phyloP scores from a whole-genome alignment of 2,113 vertebrate species.

The Kryptolebias marmoratus region DNA sequence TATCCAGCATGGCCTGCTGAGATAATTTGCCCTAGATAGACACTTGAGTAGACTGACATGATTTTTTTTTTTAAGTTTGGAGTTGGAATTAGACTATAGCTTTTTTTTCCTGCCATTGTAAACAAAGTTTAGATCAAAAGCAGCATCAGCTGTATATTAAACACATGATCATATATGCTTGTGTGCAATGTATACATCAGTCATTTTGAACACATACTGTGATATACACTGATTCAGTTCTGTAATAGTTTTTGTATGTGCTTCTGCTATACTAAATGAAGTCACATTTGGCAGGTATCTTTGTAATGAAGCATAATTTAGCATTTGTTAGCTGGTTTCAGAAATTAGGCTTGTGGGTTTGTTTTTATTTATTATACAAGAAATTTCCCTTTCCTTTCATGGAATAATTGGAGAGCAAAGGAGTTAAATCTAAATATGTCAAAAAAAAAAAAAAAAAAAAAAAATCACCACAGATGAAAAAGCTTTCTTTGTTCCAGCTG shows the following conservation, averaged over 20 bases:
- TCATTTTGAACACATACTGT: no score
- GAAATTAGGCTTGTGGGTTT: neutral
- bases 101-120: conserved; percentile 35
- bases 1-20: conserved; percentile 34
- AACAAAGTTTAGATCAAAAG: conserved; percentile 6
- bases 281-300: neutral
- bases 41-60: conserved; percentile 32
- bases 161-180: no score
- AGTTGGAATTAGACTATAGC: conserved; percentile 15
- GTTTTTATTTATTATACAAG: neutral
- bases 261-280: neutral
- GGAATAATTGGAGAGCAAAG: neutral
- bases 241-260: neutral
- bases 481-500: conserved; percentile 63
- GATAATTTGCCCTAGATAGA: conserved; percentile 36
- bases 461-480: conserved; percentile 4
- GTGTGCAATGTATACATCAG: no score
- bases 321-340: neutral
- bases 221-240: no score
- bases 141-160: neutral
- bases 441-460: conserved; percentile 26
- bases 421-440: neutral
- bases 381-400: neutral
- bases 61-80: conserved; percentile 6
- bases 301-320: neutral